Percentiles rank a stretch among this genome's conserved stretches.
Conservation (phyloP, 2,888 invertebrate genomes). For the Hirtodrosophila confusa region DNA sequence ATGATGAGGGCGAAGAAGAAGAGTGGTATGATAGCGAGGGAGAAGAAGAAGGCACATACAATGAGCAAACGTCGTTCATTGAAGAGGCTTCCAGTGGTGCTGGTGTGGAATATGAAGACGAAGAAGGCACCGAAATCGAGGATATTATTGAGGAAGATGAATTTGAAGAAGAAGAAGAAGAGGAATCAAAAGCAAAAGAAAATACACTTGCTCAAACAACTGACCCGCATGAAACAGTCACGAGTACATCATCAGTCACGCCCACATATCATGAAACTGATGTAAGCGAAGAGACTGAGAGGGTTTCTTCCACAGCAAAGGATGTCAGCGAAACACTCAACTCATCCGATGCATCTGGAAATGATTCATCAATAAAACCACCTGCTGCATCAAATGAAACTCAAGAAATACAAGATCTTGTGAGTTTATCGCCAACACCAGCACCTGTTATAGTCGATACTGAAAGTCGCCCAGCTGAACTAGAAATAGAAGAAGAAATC, state of each 20-base stretch:
- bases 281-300: conserved; percentile 27
- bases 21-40: conserved; percentile 75
- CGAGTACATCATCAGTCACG: conserved; percentile 52
- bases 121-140: conserved; percentile 67
- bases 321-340: neutral
- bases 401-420: neutral
- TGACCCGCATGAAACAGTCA: conserved; percentile 46
- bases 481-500: neutral
- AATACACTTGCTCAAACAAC: conserved; percentile 1
- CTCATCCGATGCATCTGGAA: neutral
- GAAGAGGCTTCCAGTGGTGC: conserved; percentile 72
- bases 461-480: conserved; percentile 33
- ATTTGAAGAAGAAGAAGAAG: conserved; percentile 39
- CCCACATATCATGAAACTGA: conserved; percentile 51
- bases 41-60: conserved; percentile 75
- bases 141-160: conserved; percentile 61
- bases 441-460: conserved; percentile 18
- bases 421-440: neutral
- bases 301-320: conserved; percentile 53
- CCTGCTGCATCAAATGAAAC: neutral
- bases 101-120: conserved; percentile 56
- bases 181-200: conserved; percentile 12
- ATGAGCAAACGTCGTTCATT: conserved; percentile 77
- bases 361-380: no score
- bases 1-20: conserved; percentile 81